Evolutionary conservation across 2,113 vertebrate species (phyloP).

Genomic region (Orcinus orca): DNA sequence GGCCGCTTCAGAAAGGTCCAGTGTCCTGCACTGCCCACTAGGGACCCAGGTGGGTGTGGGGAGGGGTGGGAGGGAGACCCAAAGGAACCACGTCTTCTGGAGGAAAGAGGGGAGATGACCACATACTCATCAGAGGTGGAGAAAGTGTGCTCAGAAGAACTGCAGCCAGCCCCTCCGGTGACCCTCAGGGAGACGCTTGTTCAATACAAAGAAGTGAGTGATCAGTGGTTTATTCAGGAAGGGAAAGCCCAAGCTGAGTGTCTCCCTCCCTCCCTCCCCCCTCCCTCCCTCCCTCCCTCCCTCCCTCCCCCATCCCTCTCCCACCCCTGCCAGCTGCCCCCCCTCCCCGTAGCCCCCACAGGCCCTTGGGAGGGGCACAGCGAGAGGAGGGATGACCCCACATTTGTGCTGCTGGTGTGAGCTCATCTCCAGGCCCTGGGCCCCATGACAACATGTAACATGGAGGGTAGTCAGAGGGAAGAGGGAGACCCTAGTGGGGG

Average conservation of each 20-base stretch:
- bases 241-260: neutral
- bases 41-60: no score
- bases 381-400: neutral
- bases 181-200: neutral
- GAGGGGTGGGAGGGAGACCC: neutral
- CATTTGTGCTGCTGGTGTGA: neutral
- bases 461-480: neutral
- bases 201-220: neutral
- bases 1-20: neutral
- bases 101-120: no score
- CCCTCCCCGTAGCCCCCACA: neutral
- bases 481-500: neutral
- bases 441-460: neutral
- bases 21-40: neutral
- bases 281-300: neutral
- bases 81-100: neutral
- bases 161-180: neutral
- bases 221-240: constrained; percentile 60
- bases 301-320: neutral
- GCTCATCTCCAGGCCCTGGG: neutral
- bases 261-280: neutral
- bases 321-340: neutral
- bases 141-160: neutral
- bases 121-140: neutral
- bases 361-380: neutral